Conservation (phyloP, 2,888 invertebrate species). For the Ennomos quercinarius region DNA sequence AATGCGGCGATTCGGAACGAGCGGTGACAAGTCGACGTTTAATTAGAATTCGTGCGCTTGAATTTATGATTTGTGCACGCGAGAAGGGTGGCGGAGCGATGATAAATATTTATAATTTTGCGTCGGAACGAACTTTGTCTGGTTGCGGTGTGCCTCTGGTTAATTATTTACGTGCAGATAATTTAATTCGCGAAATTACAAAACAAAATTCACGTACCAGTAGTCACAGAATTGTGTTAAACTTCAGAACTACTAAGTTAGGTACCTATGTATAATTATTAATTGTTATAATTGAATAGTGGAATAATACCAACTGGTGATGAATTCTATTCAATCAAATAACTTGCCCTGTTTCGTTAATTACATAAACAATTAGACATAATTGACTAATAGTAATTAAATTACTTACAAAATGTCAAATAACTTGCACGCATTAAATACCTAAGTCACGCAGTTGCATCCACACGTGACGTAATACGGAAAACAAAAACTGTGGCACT, state of each 20-base stretch:
- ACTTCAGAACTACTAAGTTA: constrained; percentile 1
- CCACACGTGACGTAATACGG: constrained; percentile 68
- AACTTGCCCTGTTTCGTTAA: constrained; percentile 22
- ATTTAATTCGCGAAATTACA: constrained; percentile 1
- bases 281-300: neutral
- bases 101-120: constrained; percentile 45
- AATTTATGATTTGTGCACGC: constrained; percentile 45
- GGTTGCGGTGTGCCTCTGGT: constrained; percentile 25
- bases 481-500: constrained; percentile 51
- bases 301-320: constrained; percentile 1
- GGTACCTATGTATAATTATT: neutral
- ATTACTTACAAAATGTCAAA: constrained; percentile 35
- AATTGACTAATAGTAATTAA: constrained; percentile 33
- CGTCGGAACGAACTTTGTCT: constrained; percentile 38
- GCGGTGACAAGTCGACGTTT: constrained; percentile 49
- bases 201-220: too few species aligned
- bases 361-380: constrained; percentile 24
- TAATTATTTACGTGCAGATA: constrained; percentile 27
- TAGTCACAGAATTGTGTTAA: neutral
- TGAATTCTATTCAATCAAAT: constrained; percentile 7
- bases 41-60: constrained; percentile 41
- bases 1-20: constrained; percentile 42
- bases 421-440: constrained; percentile 35
- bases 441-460: constrained; percentile 56
- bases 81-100: constrained; percentile 49